Percentiles rank a stretch among this genome's conserved stretches.
Evolutionary conservation across 2,888 invertebrate genomes (phyloP).

Genomic region (Stramonita haemastoma): DNA sequence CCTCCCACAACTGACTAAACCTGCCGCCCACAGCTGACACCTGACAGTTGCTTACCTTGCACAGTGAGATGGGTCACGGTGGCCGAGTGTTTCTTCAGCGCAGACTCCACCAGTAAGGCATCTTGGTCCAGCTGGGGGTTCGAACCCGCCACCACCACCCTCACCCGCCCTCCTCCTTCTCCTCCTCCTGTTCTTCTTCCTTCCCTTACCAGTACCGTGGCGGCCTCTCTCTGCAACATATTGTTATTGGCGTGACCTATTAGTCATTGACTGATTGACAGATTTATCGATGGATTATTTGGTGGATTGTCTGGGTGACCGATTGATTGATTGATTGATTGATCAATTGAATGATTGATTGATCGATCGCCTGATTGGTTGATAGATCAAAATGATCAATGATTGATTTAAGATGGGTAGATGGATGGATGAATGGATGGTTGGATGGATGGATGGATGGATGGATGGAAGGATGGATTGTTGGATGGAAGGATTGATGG

Average conservation of each 20-base stretch:
- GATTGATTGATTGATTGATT: neutral
- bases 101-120: slow-evolving; percentile 32
- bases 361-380: neutral
- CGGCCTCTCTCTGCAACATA: slow-evolving; percentile 8
- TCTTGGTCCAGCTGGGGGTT: slow-evolving; percentile 11
- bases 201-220: neutral
- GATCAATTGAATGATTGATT: neutral
- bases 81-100: slow-evolving; percentile 31
- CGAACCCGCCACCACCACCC: slow-evolving; percentile 33
- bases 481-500: too few species aligned
- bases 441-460: too few species aligned
- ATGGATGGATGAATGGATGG: too few species aligned
- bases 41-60: neutral
- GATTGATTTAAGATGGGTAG: too few species aligned
- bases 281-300: neutral
- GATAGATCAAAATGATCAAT: too few species aligned
- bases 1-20: too few species aligned
- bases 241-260: neutral
- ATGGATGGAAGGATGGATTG: too few species aligned
- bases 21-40: neutral
- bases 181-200: neutral
- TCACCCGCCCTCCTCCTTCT: neutral
- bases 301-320: neutral
- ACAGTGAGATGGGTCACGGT: slow-evolving; percentile 20
- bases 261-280: neutral